These are phyloP conservation scores for Euleptes europaea DNA, from an alignment of 2,113 vertebrate genomes.

Conservation along the genomic window DNA sequence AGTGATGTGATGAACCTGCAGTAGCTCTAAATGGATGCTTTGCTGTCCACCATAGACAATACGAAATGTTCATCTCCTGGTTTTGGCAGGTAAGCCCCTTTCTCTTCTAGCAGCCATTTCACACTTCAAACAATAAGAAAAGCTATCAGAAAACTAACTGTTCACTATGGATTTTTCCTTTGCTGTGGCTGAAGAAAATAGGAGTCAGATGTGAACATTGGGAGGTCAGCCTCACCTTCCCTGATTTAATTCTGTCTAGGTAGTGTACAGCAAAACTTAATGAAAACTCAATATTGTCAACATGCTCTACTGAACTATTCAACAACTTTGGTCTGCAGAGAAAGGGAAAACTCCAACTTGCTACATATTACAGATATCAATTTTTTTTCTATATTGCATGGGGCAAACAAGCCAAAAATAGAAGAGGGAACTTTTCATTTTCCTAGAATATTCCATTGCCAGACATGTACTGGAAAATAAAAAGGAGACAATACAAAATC, in stretches of 20 bases:
- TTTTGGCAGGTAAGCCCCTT: constrained; percentile 16
- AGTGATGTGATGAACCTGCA: constrained; percentile 46
- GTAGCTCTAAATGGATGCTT: constrained; percentile 30
- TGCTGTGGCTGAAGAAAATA: constrained; percentile 45
- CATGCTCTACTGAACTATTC: constrained; percentile 46
- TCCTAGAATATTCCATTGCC: background rate
- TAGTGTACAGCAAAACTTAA: constrained; percentile 51
- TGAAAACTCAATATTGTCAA: constrained; percentile 62
- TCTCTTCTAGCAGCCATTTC: constrained; percentile 29
- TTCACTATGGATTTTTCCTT: constrained; percentile 49
- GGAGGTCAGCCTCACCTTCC: constrained; percentile 46
- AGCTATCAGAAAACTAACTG: constrained; percentile 32
- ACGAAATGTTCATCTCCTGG: constrained; percentile 34
- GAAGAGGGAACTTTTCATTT: rapidly evolving
- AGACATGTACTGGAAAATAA: background rate
- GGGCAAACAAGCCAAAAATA: background rate
- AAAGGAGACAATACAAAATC: background rate
- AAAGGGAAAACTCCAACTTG: constrained; percentile 18
- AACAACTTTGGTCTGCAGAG: constrained; percentile 36
- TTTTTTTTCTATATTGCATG: background rate
- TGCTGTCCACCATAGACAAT: constrained; percentile 29
- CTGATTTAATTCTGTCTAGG: constrained; percentile 59
- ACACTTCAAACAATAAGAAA: constrained; percentile 44
- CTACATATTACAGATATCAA: constrained; percentile 37
- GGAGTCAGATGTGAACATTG: constrained; percentile 33